Conservation (phyloP, 2,797 vertebrate species). For the Alca torda region DNA sequence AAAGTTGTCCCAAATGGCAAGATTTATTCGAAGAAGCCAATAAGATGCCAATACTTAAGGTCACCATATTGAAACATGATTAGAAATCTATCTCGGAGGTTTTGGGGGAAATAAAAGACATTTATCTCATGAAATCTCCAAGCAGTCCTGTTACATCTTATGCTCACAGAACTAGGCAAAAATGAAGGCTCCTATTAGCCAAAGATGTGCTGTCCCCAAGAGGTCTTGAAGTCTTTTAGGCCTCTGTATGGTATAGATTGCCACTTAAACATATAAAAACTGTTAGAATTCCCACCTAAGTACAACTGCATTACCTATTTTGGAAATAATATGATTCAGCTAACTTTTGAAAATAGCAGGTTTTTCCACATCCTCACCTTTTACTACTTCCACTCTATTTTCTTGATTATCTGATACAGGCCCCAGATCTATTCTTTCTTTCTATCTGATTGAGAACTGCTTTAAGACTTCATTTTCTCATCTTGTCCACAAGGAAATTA, state of each 20-base stretch:
- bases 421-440: background rate
- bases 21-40: background rate
- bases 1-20: background rate
- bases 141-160: background rate
- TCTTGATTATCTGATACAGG: background rate
- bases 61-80: background rate
- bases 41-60: background rate
- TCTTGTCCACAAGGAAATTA: background rate
- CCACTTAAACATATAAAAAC: background rate
- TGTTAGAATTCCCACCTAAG: background rate
- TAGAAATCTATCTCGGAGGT: background rate
- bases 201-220: fast-evolving
- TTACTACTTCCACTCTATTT: background rate
- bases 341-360: background rate
- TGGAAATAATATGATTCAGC: background rate
- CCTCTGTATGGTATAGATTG: background rate
- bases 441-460: background rate
- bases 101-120: background rate
- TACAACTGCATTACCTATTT: background rate
- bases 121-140: background rate
- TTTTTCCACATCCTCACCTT: background rate
- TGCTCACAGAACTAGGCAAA: background rate
- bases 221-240: background rate
- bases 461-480: background rate
- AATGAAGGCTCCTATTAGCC: background rate